Conservation (phyloP, 2,113 vertebrate species). For the Phylloscopus whistleri region DNA sequence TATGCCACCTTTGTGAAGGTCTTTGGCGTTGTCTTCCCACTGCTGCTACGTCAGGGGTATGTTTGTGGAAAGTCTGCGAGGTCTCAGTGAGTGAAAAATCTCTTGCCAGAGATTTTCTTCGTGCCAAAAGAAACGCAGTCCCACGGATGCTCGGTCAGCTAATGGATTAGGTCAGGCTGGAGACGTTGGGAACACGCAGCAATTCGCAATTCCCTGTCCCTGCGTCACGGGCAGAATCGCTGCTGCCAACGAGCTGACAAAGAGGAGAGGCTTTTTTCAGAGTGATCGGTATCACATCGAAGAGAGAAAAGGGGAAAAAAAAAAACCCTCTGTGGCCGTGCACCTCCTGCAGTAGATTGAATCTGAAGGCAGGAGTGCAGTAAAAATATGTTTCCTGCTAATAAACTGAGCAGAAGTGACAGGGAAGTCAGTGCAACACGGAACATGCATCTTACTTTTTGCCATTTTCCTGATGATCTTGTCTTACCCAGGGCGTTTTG, state of each 20-base stretch:
- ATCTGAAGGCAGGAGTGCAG: constrained; percentile 48
- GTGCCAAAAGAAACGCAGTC: background rate
- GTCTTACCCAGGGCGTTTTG: constrained; percentile 26
- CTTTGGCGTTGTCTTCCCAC: background rate
- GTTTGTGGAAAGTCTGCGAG: constrained; percentile 43
- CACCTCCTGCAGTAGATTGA: constrained; percentile 20
- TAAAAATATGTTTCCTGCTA: constrained; percentile 28
- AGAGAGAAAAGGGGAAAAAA: background rate
- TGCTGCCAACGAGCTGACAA: background rate
- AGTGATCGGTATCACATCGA: background rate
- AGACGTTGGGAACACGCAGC: background rate
- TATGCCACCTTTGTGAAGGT: background rate
- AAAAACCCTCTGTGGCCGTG: background rate
- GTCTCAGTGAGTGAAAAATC: background rate
- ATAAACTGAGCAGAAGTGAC: constrained; percentile 55
- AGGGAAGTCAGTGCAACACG: constrained; percentile 7
- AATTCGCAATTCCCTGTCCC: background rate
- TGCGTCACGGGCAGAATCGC: background rate
- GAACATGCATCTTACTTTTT: background rate
- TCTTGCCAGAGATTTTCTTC: background rate
- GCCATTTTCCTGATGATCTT: constrained; percentile 30
- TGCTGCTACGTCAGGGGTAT: background rate
- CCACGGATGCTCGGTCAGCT: background rate
- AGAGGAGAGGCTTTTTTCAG: background rate
- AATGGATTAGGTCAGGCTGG: background rate